Conservation (phyloP, 2,797 vertebrate species). For the Sardinella longiceps region DNA sequence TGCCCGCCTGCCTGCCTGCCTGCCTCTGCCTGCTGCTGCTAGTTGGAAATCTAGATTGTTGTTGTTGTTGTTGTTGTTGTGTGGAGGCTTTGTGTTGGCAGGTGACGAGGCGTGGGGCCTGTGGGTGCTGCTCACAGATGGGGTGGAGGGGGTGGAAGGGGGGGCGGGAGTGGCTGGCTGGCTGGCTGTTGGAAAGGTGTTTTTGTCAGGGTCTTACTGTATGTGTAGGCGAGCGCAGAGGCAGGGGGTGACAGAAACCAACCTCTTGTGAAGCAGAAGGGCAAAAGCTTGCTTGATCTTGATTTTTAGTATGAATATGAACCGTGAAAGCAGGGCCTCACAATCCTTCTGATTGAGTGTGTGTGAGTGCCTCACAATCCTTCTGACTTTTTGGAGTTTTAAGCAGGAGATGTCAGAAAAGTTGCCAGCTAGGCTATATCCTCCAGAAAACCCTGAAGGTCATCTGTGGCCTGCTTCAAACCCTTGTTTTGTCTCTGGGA, state of each 20-base stretch:
- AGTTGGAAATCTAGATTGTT: no score
- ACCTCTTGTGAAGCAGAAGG: no score
- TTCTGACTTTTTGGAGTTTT: no score
- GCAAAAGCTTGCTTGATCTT: no score
- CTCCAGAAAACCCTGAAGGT: neutral
- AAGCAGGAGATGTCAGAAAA: no score
- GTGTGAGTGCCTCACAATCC: no score
- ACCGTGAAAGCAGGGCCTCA: no score
- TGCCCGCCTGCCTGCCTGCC: neutral
- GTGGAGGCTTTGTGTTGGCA: neutral
- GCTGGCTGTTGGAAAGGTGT: neutral
- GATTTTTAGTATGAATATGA: no score
- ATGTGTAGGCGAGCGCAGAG: neutral
- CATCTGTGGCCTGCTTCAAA: neutral
- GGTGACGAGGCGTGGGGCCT: neutral
- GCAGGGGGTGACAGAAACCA: neutral
- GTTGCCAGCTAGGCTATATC: no score
- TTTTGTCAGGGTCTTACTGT: neutral
- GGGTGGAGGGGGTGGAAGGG: no score
- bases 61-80: neutral
- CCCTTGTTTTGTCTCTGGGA: neutral
- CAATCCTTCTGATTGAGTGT: no score
- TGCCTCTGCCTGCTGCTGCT: no score
- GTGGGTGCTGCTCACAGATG: slow-evolving; percentile 10
- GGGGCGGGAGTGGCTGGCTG: neutral